These are phyloP conservation scores for Otocyon megalotis DNA, from an alignment of 2,113 vertebrate species.

Conservation along the genomic window DNA sequence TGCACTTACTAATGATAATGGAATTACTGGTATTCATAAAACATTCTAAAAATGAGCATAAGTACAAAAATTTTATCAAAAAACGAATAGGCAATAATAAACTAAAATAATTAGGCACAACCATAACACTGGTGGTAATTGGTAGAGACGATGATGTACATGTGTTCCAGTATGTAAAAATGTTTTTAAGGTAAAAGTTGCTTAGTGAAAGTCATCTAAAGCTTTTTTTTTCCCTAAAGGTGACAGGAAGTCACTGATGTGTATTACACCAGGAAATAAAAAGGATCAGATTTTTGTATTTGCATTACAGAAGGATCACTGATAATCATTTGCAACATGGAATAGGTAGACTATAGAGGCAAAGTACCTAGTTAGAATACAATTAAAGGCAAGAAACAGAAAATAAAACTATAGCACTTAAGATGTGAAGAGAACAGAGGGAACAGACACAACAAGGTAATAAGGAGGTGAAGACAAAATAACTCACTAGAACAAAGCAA, in stretches of 20 bases:
- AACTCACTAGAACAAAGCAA: background rate
- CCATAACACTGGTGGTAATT: background rate
- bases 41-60: background rate
- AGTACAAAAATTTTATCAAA: background rate
- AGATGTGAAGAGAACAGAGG: background rate
- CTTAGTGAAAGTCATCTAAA: background rate
- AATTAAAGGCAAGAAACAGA: background rate
- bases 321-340: background rate
- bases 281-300: background rate
- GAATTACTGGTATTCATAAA: background rate
- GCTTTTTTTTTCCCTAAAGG: background rate
- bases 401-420: background rate
- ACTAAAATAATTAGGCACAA: background rate
- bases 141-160: background rate
- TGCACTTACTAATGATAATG: background rate
- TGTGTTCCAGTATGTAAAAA: background rate
- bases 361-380: background rate
- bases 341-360: background rate
- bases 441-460: background rate
- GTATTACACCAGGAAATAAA: background rate
- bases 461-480: background rate
- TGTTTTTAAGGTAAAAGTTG: background rate
- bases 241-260: background rate
- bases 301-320: slow-evolving; percentile 12
- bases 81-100: slow-evolving; percentile 5